Evolutionary conservation across 2,888 invertebrate species (phyloP).

Genomic region (Sarcophaga subvicina): DNA sequence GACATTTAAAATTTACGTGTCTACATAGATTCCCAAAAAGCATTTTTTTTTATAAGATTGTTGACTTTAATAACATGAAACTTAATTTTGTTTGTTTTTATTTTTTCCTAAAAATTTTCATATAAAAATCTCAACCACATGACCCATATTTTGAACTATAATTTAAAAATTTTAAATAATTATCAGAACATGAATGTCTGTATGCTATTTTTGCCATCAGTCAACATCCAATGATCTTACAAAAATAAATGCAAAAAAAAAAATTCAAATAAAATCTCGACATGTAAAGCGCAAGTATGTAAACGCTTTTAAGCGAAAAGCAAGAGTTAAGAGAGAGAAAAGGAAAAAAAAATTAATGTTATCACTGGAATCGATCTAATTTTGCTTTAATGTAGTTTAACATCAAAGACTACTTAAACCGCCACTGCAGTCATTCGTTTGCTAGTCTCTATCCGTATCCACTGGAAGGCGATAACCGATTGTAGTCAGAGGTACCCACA

Average conservation of each 20-base stretch:
- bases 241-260: conserved; percentile 5
- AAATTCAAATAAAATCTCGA: conserved; percentile 32
- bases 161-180: conserved; percentile 27
- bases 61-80: no score
- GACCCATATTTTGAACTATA: conserved; percentile 45
- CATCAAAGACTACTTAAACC: conserved; percentile 67
- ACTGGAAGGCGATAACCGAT: conserved; percentile 57
- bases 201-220: conserved; percentile 8
- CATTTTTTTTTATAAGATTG: no score
- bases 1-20: no score
- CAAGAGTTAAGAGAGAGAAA: conserved; percentile 27
- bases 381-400: conserved; percentile 63
- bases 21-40: no score
- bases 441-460: background rate
- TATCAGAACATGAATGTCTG: conserved; percentile 7
- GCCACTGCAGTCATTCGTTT: conserved; percentile 46
- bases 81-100: no score
- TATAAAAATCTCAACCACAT: background rate
- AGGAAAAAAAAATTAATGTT: conserved; percentile 1
- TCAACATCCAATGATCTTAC: background rate
- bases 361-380: conserved; percentile 64
- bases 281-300: conserved; percentile 16
- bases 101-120: no score
- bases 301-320: background rate
- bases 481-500: conserved; percentile 44